These are phyloP conservation scores for Gambusia affinis DNA, from an alignment of 2,113 vertebrate genomes.

Conservation along the genomic window DNA sequence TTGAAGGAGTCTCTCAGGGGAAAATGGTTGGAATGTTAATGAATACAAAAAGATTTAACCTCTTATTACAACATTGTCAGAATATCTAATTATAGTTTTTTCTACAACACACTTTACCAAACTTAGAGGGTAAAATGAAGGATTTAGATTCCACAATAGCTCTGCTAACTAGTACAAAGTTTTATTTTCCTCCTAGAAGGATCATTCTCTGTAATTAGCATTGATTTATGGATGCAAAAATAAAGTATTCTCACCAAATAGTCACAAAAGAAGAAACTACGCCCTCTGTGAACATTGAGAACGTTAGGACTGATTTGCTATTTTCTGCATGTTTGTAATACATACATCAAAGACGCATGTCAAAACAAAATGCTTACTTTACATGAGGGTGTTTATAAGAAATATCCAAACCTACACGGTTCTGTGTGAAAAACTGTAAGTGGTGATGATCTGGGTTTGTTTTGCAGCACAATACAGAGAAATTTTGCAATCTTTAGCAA, in stretches of 20 bases:
- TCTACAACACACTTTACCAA: background rate
- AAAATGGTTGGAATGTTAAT: constrained; percentile 24
- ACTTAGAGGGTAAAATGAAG: constrained; percentile 6
- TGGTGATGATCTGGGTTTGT: too few relatives aligned
- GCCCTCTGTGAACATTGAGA: background rate
- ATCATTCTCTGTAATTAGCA: too few relatives aligned
- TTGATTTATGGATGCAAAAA: background rate
- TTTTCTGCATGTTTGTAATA: too few relatives aligned
- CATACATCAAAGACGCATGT: too few relatives aligned
- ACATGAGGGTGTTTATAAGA: too few relatives aligned
- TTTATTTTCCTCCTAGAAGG: too few relatives aligned
- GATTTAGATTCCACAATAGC: background rate
- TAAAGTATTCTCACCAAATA: background rate
- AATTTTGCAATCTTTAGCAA: too few relatives aligned
- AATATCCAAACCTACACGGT: too few relatives aligned
- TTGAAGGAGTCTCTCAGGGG: constrained; percentile 13
- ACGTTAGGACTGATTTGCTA: too few relatives aligned
- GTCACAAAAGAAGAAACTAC: background rate
- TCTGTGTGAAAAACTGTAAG: too few relatives aligned
- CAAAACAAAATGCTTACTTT: too few relatives aligned
- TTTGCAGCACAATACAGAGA: too few relatives aligned
- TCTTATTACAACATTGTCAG: constrained; percentile 1
- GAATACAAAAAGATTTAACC: constrained; percentile 4
- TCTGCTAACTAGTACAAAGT: background rate
- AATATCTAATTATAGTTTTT: constrained; percentile 11